phyloP scores from a whole-genome alignment of 2,888 invertebrate species.

The Volucella zonaria region DNA sequence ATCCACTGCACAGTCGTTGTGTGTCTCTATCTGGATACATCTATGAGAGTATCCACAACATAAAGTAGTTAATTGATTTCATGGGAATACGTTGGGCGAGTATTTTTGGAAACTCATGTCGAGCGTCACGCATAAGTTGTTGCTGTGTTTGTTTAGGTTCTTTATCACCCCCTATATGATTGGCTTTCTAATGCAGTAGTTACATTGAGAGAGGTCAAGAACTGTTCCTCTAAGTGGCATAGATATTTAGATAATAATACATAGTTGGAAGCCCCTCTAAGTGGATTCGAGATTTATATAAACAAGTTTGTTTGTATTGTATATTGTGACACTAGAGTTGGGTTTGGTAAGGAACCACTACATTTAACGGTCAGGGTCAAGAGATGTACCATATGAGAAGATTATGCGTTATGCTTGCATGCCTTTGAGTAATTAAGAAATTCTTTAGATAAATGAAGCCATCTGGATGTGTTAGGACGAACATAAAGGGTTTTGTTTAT shows the following conservation, averaged over 20 bases:
- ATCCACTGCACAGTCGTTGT: neutral
- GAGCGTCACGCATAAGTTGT: constrained; percentile 47
- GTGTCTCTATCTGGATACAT: constrained; percentile 25
- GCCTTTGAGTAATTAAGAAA: constrained; percentile 47
- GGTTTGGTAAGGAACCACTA: neutral
- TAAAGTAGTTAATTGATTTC: constrained; percentile 69
- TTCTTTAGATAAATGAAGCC: constrained; percentile 20
- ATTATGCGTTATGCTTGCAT: constrained; percentile 36
- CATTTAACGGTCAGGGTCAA: constrained; percentile 55
- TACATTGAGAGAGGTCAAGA: constrained; percentile 54
- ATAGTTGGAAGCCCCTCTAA: constrained; percentile 16
- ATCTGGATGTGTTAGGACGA: constrained; percentile 17
- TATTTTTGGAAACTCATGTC: constrained; percentile 61
- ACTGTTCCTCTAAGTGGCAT: constrained; percentile 2
- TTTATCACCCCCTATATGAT: constrained; percentile 9
- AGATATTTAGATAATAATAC: neutral
- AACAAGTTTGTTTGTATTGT: constrained; percentile 38
- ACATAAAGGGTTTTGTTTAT: neutral
- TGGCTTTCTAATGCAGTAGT: constrained; percentile 21
- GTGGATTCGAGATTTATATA: constrained; percentile 29
- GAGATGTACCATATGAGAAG: constrained; percentile 2
- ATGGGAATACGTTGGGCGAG: constrained; percentile 63
- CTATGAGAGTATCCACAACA: constrained; percentile 23
- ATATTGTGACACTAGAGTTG: constrained; percentile 37
- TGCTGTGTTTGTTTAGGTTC: constrained; percentile 35